Evolutionary conservation across 1,140 invertebrate species (phyloP), one percentile per base, ranked within the genome.

Genomic region (Latrodectus geometricus): DNA sequence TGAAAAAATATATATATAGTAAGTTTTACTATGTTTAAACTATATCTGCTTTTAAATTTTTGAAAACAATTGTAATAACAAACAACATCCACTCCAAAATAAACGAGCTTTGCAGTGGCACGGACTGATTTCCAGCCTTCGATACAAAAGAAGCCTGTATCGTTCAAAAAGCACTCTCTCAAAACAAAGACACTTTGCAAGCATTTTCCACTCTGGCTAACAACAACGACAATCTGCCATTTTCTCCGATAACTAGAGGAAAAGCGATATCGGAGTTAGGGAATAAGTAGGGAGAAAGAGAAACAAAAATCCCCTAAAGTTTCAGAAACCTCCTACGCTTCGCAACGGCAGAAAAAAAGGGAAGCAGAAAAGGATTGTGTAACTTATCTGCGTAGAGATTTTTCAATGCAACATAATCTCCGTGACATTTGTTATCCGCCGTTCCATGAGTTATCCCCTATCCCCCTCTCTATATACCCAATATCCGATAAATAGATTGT

Each of bases 341-440:
- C 74, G 74, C 35, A 50, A 35, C 61, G 49, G n/a, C 69, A 21
- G 69, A 5, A 20, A 17, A 14, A 20, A 15, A 20, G 8, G 20
- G 20, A 54, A 76, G n/a, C 69, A 21, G 69, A 76, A 76, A 76
- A 54, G 54, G 61, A 65, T 15, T 56, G 61, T 76, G 74, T 56
- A 76, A 76, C 74, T 76, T 76, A 76, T 76, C 74, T 76, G 50
- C 17, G 74, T 23, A 56, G 74, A 56, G 74, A 76, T 76, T 76
- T 76, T 76, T 61, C 74, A 76, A 49, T 76, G 74, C 50, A 76
- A 76, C 74, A 76, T 76, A 76, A 76, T 76, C 74, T 76, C 74
- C 35, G 61, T 35, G 74, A 76, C 74, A 76, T 76, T 76, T 76
- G 74, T 76, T 76, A 76, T 76, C 74, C 52, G 21, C 61, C 21